phyloP scores from a whole-genome alignment of 2,113 vertebrate species.

The Panthera leo region DNA sequence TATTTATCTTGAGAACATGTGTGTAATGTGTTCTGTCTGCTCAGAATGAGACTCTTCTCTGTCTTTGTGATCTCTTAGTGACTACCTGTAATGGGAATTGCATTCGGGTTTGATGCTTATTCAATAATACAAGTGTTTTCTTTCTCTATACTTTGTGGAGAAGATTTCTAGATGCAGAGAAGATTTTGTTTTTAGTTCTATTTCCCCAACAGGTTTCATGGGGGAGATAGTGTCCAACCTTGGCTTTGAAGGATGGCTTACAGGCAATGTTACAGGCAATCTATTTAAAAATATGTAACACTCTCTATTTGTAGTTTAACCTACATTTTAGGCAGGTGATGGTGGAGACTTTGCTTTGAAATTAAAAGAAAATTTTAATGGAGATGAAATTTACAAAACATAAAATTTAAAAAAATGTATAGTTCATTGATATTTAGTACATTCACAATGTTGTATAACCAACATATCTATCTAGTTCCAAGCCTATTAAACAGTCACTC shows the following conservation, averaged over 20 bases:
- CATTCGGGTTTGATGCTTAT: background rate
- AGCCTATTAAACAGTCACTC: background rate
- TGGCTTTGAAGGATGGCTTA: background rate
- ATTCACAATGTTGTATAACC: background rate
- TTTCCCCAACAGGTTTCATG: background rate
- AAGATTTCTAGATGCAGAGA: background rate
- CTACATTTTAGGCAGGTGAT: background rate
- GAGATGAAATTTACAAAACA: background rate
- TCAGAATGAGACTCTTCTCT: background rate
- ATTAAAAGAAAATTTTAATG: background rate
- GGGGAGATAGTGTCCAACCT: background rate
- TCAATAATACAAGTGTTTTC: background rate
- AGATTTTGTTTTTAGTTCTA: background rate
- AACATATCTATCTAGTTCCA: background rate
- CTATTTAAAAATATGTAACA: background rate
- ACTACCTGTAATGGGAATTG: background rate
- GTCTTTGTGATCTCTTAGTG: background rate
- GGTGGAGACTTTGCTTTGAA: background rate
- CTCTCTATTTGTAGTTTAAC: background rate
- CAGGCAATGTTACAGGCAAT: background rate
- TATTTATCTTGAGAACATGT: background rate
- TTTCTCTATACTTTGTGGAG: background rate
- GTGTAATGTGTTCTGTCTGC: background rate
- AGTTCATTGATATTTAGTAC: background rate
- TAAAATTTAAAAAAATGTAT: background rate